phyloP scores from a whole-genome alignment of 2,113 vertebrate species.

The Apistogramma diplotaenia region DNA sequence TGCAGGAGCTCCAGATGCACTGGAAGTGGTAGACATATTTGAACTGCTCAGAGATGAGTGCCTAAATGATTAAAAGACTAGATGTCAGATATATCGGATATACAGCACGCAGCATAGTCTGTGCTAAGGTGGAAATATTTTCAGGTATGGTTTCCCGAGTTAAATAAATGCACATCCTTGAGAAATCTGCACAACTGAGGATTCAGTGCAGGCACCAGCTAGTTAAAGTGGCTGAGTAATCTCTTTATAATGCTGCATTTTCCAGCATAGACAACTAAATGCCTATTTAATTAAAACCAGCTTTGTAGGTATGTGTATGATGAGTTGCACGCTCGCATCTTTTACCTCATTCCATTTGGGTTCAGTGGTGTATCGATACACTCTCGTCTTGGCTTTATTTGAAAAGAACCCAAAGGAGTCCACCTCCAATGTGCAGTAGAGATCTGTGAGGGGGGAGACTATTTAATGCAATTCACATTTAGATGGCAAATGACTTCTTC shows the following conservation, averaged over 20 bases:
- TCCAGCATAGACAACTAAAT: background rate
- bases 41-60: background rate
- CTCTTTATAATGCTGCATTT: background rate
- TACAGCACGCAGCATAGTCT: background rate
- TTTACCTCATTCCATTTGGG: conserved; percentile 98
- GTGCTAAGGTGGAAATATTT: background rate
- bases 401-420: conserved; percentile 98
- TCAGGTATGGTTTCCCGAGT: background rate
- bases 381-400: conserved; percentile 97
- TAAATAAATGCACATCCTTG: background rate
- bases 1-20: conserved; percentile 25
- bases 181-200: background rate
- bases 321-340: background rate
- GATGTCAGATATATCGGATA: conserved; percentile 29
- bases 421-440: conserved; percentile 97
- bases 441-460: conserved; percentile 73
- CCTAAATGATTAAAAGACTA: conserved; percentile 42
- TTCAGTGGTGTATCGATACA: conserved; percentile 94
- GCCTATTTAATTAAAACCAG: background rate
- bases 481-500: background rate
- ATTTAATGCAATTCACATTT: background rate
- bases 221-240: background rate
- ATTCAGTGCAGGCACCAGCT: background rate
- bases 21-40: background rate
- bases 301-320: background rate